phyloP scores from a whole-genome alignment of 1,140 invertebrate species.

The Lordiphosa collinella region DNA sequence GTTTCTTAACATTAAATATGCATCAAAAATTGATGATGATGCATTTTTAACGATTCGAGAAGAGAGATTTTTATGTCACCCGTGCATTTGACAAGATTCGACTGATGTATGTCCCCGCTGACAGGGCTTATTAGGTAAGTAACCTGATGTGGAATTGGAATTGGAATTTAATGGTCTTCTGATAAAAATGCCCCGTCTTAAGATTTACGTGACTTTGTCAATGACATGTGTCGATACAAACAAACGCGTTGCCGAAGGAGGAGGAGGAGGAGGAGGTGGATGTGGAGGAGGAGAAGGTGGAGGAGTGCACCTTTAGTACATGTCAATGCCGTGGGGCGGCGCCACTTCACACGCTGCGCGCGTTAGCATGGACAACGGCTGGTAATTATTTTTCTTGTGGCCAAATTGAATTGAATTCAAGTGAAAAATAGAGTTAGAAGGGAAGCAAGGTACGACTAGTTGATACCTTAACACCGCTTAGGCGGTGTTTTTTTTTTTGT shows the following conservation, averaged over 20 bases:
- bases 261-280: too few species aligned
- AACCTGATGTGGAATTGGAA: conserved; percentile 42
- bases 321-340: conserved; percentile 49
- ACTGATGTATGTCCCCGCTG: conserved; percentile 36
- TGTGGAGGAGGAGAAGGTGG: too few species aligned
- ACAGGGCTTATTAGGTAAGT: conserved; percentile 32
- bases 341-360: conserved; percentile 63
- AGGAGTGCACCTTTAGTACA: conserved; percentile 24
- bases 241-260: background rate
- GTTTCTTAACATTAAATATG: conserved; percentile 74
- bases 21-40: conserved; percentile 78
- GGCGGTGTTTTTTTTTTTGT: too few species aligned
- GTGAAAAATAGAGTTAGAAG: conserved; percentile 38
- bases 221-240: conserved; percentile 5
- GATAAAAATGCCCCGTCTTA: conserved; percentile 53
- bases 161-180: conserved; percentile 72
- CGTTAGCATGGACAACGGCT: conserved; percentile 62
- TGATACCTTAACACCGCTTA: background rate
- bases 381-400: conserved; percentile 69
- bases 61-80: conserved; percentile 63
- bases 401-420: conserved; percentile 76
- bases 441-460: background rate
- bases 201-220: conserved; percentile 20
- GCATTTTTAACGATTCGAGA: conserved; percentile 76
- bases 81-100: conserved; percentile 64